Base-by-base conservation (phyloP, 2,113 vertebrate species). In the Puffinus mauretanicus region DNA sequence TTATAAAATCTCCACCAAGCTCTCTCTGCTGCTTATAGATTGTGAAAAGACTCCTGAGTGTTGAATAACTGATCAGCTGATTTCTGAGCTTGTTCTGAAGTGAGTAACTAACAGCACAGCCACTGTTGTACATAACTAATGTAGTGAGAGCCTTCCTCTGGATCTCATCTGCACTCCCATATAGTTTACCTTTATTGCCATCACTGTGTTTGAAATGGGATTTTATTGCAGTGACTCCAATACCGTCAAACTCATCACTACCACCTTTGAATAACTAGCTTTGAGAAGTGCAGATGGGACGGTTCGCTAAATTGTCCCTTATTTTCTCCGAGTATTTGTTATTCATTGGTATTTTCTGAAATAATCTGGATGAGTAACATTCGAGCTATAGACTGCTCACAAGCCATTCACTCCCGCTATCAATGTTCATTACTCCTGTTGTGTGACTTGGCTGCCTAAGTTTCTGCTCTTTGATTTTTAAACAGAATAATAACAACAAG, bases 311-410 rank as follows among this genome's bases (percentile, higher is more conserved):
- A 93, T 82, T 84, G 76, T 64, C 40, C 38, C 34, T 91, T 81
- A 84, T 92, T 94, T 94, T 93, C 57, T 87, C 58, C 47, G 40
- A 83, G 25, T 46, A 73, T 93, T 95, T 96, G 52, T 88, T 93
- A 92, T 96, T 95, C 70, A 54, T 87, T 72, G 77, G 66, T 62
- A 62, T 96, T 94, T 96, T 94, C 78, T 72, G 82, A 95, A 95
- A 95, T 93, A 95, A 91, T 93, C 57, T 6, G 11, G 46, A 66
- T 87, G 52, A 93, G 75, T 85, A 96, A 77, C 42, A 47, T 93
- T 96, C 1, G 0, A 94, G 46, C 70, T 91, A 79, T 46, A 94
- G 79, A 19, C 82, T 95, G 64, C 60, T 94, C 62, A 70, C 18
- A 93, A 94, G 42, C 62, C 61, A 72, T 94, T n/a, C 51, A 46